phyloP scores from a whole-genome alignment of 2,888 invertebrate genomes.

The Aleiodes alternator region DNA sequence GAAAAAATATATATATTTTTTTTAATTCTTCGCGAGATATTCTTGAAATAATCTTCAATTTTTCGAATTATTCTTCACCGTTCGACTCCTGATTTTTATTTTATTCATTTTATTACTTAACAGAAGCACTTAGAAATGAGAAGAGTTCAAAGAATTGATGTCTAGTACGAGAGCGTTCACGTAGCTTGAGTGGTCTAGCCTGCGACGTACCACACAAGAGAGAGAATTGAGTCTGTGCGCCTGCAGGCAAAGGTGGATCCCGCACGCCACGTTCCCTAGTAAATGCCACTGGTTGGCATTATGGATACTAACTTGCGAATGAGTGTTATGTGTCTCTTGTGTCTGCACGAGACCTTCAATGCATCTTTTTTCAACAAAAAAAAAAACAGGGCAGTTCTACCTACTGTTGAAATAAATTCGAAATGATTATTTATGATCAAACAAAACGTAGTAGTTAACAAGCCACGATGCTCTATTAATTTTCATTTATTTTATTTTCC shows the following conservation, averaged over 20 bases:
- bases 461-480: no score
- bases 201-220: conserved; percentile 28
- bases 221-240: conserved; percentile 47
- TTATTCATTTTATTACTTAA: neutral
- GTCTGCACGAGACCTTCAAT: conserved; percentile 68
- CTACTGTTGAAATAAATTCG: no score
- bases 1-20: no score
- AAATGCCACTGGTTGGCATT: conserved; percentile 75
- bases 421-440: no score
- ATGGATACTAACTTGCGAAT: conserved; percentile 59
- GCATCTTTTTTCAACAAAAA: conserved; percentile 44
- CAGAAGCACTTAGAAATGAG: conserved; percentile 15
- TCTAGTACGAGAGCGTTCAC: conserved; percentile 37
- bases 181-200: conserved; percentile 38
- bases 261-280: conserved; percentile 60
- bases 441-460: no score
- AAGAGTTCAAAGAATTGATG: conserved; percentile 38
- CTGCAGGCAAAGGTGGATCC: conserved; percentile 69
- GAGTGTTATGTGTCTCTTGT: conserved; percentile 33
- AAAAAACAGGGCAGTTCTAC: no score
- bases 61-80: neutral
- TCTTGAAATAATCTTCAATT: neutral
- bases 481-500: no score
- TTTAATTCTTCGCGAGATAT: no score
- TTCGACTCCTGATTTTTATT: neutral